A percentile compares a stretch with the other conserved stretches of the same genome.
phyloP scores from a whole-genome alignment of 2,113 vertebrate genomes.

The Mustelus asterias region DNA sequence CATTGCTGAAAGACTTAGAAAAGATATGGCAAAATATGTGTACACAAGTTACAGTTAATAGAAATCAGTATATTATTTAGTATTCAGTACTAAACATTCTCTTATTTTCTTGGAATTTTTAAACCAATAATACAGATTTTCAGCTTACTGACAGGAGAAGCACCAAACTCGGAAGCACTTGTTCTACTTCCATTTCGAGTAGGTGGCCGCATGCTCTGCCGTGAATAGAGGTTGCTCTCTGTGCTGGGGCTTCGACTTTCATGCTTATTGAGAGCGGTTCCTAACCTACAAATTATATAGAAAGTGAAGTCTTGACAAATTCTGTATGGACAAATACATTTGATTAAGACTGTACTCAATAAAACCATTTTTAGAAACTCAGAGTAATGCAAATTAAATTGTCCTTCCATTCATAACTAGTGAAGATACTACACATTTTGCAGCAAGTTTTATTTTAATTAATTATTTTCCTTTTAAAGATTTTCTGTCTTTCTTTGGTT shows the following conservation, averaged over 20 bases:
- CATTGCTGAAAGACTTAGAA: no score
- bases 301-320: not conserved
- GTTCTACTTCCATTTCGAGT: conserved; percentile 53
- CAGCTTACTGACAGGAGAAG: conserved; percentile 59
- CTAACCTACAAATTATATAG: not conserved
- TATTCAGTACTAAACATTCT: not conserved
- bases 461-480: not conserved
- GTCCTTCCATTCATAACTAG: not conserved
- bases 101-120: not conserved
- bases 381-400: not conserved
- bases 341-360: no score
- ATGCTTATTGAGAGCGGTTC: not conserved
- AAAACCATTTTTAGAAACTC: no score
- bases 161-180: conserved; percentile 51
- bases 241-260: conserved; percentile 40
- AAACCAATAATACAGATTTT: not conserved
- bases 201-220: conserved; percentile 46
- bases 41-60: not conserved
- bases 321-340: not conserved
- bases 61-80: not conserved
- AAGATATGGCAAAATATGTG: not conserved
- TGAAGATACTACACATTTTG: not conserved
- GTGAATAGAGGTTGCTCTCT: conserved; percentile 47
- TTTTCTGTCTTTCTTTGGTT: not conserved
- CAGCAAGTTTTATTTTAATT: not conserved